Conservation (phyloP, 2,888 invertebrate genomes). For the Caenorhabditis sp. region DNA sequence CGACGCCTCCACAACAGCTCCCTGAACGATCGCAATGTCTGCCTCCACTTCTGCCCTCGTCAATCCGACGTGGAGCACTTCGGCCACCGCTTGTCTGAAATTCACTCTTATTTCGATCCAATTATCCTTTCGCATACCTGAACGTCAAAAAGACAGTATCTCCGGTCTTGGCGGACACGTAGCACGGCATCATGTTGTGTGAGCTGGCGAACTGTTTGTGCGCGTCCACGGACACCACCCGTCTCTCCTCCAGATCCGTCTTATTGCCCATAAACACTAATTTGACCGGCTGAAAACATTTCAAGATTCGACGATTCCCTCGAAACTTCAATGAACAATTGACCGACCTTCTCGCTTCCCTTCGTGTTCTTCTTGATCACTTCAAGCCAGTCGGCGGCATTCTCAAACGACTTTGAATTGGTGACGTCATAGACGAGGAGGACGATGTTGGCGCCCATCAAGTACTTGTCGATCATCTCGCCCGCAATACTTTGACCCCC, state of each 20-base stretch:
- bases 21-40: slow-evolving; percentile 84
- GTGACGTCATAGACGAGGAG: slow-evolving; percentile 90
- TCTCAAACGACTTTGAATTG: slow-evolving; percentile 87
- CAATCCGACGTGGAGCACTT: slow-evolving; percentile 84
- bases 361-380: slow-evolving; percentile 79
- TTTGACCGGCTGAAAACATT: slow-evolving; percentile 79
- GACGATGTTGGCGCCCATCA: slow-evolving; percentile 82
- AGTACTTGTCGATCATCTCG: slow-evolving; percentile 85
- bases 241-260: slow-evolving; percentile 81
- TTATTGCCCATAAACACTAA: slow-evolving; percentile 82
- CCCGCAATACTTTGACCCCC: slow-evolving; percentile 87
- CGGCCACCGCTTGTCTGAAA: slow-evolving; percentile 83
- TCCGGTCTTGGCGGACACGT: slow-evolving; percentile 82
- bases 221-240: slow-evolving; percentile 81
- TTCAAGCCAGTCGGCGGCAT: slow-evolving; percentile 85
- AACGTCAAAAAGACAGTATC: slow-evolving; percentile 80
- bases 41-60: slow-evolving; percentile 85
- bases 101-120: slow-evolving; percentile 6
- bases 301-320: too few species aligned
- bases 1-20: slow-evolving; percentile 32
- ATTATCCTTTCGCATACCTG: slow-evolving; percentile 65
- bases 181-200: slow-evolving; percentile 80
- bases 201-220: slow-evolving; percentile 79
- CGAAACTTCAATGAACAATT: too few species aligned
- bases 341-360: slow-evolving; percentile 68